phyloP scores from a whole-genome alignment of 2,888 invertebrate species.

The Sarcophaga rosellei region DNA sequence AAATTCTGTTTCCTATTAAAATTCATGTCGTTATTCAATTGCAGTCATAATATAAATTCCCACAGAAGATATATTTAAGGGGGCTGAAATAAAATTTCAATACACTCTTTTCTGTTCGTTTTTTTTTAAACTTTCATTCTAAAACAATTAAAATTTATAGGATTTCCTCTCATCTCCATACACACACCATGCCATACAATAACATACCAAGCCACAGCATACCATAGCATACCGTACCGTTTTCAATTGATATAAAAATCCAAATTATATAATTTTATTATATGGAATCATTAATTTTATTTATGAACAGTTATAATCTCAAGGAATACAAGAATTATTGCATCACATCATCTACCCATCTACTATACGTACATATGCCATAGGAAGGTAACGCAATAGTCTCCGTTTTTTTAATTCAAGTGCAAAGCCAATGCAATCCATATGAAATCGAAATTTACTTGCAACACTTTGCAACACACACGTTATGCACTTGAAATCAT shows the following conservation, averaged over 20 bases:
- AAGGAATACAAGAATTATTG: neutral
- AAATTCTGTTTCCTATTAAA: no score
- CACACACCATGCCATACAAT: neutral
- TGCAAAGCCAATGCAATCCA: slow-evolving; percentile 3
- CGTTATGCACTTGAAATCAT: slow-evolving; percentile 27
- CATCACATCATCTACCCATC: slow-evolving; percentile 2
- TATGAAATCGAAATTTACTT: slow-evolving; percentile 49
- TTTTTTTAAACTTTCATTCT: neutral
- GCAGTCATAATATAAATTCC: no score
- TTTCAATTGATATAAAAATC: no score
- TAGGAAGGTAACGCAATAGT: slow-evolving; percentile 27
- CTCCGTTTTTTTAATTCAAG: slow-evolving; percentile 12
- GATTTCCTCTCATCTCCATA: neutral
- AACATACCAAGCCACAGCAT: slow-evolving; percentile 2
- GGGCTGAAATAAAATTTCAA: no score
- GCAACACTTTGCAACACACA: slow-evolving; percentile 11
- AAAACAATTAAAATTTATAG: slow-evolving; percentile 13
- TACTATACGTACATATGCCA: no score
- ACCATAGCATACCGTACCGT: no score
- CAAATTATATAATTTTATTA: slow-evolving; percentile 39
- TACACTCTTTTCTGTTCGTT: neutral
- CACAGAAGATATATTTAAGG: no score
- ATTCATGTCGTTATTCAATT: no score
- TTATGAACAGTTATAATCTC: slow-evolving; percentile 53
- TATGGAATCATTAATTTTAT: slow-evolving; percentile 42